Evolutionary conservation across 2,113 vertebrate species (phyloP), one percentile per base, ranked within the genome.

Genomic region (Macaca mulatta): DNA sequence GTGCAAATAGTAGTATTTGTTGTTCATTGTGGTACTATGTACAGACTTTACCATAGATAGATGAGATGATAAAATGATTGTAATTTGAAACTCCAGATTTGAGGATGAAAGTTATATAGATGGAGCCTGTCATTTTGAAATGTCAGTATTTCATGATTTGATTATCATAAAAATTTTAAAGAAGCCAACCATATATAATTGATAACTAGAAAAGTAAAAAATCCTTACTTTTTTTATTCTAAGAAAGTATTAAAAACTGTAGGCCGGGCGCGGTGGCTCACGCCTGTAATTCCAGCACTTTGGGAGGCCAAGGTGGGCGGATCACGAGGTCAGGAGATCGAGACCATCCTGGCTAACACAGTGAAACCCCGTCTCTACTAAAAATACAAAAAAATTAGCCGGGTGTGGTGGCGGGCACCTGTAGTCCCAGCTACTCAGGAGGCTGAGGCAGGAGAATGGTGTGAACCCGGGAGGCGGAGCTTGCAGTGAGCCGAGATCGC

Each of bases 1-100:
- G 10, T 0, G 27, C 6, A 1, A 0, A 11, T 1, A 1, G 5
- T 2, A 0, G 27, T 17, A 11, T 30, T 14, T 1, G 1, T 8
- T 88, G 52, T 38, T 89, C 18, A 5, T 3, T 17, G n/a, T 27
- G 61, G 22, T 61, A 1, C 3, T 14, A 20, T 5, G 69, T 10
- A 7, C 18, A 74, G 84, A 22, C 50, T 80, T 93, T 32, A 52
- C 11, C 22, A 22, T 32, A 57, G 55, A 57, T 11, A 55, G 38
- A 27, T 43, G 35, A 16, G 12, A 59, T 55, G 57, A 45, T 35
- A 25, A 32, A 32, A 78, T 80, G 30, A 35, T 59, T 45, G 40
- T 22, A 78, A 18, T n/a, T 59, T 72, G 20, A 59, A 77, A 81
- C 7, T 79, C n/a, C 11, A 43, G 38, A 50, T 67, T 67, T 88